Evolutionary conservation across 2,888 invertebrate genomes (phyloP).

Genomic region (Nomada fabriciana): DNA sequence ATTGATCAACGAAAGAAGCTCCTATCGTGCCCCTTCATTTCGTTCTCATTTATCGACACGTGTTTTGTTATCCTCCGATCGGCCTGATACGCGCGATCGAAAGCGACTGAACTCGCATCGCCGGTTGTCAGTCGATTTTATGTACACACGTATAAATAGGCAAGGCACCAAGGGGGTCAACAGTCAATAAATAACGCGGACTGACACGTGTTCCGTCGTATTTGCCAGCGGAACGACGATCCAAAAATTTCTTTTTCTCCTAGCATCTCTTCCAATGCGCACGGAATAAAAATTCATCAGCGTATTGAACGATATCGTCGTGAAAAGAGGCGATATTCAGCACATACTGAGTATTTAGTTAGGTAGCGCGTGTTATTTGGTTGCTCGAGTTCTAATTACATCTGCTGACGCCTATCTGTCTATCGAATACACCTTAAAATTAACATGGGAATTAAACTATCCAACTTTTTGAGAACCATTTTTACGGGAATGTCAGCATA

Average conservation of each 20-base stretch:
- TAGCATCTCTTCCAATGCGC: constrained; percentile 6
- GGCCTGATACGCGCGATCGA: not conserved
- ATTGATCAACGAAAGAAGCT: not conserved
- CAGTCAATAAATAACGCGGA: constrained; percentile 69
- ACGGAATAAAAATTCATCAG: constrained; percentile 17
- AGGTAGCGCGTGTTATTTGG: constrained; percentile 67
- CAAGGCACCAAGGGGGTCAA: constrained; percentile 73
- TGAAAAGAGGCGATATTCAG: constrained; percentile 28
- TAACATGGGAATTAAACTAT: constrained; percentile 46
- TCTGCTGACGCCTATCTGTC: constrained; percentile 29
- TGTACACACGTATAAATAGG: constrained; percentile 71
- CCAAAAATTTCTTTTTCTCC: constrained; percentile 4
- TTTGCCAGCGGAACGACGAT: constrained; percentile 34
- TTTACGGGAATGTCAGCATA: constrained; percentile 62
- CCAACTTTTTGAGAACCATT: constrained; percentile 35
- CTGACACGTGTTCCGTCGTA: constrained; percentile 30
- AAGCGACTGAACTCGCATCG: constrained; percentile 22
- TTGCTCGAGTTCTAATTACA: constrained; percentile 45
- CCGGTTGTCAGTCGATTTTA: constrained; percentile 61
- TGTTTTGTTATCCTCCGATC: constrained; percentile 13
- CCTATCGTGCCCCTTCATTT: constrained; percentile 29
- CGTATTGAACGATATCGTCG: constrained; percentile 8
- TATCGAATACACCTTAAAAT: constrained; percentile 45
- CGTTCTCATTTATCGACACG: constrained; percentile 60
- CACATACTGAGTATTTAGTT: constrained; percentile 45